Base-by-base conservation (phyloP, 2,888 invertebrate species). In the Candidula unifasciata region DNA sequence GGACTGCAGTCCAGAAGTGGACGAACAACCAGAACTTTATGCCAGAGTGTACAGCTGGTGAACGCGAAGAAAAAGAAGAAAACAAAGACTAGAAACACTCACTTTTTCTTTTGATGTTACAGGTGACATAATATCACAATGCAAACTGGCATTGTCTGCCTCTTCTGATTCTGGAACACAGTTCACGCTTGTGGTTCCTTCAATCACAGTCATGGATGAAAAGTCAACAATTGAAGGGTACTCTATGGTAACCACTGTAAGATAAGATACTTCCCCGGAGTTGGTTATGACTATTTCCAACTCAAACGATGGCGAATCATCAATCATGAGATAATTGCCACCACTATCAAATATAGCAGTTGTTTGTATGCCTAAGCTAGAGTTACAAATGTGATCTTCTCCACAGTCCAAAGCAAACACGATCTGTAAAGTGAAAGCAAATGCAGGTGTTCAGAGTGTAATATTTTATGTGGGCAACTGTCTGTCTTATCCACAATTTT, bases 261-360 rank as follows among this genome's bases (percentile, higher is more conserved):
- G 87, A 77, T 89, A 89, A 0, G 90, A 88, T 8, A 88, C 88
- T 35, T 91, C 89, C 5, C 89, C 89, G n/a, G 73, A 82, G 81
- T 91, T 91, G 18, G 85, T 83, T n/a, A 91, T 68, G 13, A 80
- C 84, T 21, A 90, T 84, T 57, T 88, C 84, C 13, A 90, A 60
- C 13, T 86, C 84, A 57, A 91, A 85, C 13, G 83, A 83, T 57
- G 88, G 87, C 5, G 87, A 87, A 64, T 89, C 88, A 24, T 89
- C 88, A 13, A 90, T 82, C 57, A 90, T 66, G 21, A 87, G 80
- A 66, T 84, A 87, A 16, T 78, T 85, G 21, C 68, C 69, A 13
- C 80, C 69, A 37, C 80, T 64, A 64, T 87, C 85, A 44, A 86
- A 88, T 5, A 87, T 57, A 0, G 86, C 82, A 1, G 30, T 66